Conservation (phyloP, 1,140 invertebrate species). For the Contarinia nasturtii region DNA sequence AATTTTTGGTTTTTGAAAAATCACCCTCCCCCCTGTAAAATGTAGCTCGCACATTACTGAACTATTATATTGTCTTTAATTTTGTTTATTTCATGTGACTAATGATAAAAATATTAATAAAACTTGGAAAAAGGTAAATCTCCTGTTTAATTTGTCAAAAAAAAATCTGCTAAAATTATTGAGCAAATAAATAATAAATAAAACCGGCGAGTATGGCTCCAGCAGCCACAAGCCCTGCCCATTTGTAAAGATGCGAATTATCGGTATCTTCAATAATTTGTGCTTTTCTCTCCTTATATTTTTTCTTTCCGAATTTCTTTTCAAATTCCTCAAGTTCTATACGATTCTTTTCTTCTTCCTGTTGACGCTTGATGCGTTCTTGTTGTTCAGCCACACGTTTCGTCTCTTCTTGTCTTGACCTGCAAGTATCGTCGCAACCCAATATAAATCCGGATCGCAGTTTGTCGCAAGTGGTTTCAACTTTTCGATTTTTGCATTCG, state of each 20-base stretch:
- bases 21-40: too few relatives aligned
- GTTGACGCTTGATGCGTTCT: constrained; percentile 28
- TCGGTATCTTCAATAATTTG: constrained; percentile 5
- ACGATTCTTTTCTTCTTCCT: constrained; percentile 43
- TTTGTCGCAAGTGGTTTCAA: constrained; percentile 50
- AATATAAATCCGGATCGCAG: constrained; percentile 29
- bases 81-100: too few relatives aligned
- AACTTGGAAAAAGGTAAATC: too few relatives aligned
- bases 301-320: constrained; percentile 43
- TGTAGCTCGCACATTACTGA: too few relatives aligned
- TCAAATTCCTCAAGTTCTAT: constrained; percentile 51
- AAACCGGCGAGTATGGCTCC: not conserved
- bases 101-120: too few relatives aligned
- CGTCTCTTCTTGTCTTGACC: constrained; percentile 24
- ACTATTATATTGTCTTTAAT: too few relatives aligned
- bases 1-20: too few relatives aligned
- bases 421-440: constrained; percentile 40
- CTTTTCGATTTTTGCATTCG: constrained; percentile 42
- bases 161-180: too few relatives aligned
- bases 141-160: too few relatives aligned
- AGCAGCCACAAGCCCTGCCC: not conserved
- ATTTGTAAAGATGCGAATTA: not conserved
- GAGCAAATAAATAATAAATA: not conserved
- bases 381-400: constrained; percentile 25
- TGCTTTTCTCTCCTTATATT: constrained; percentile 26